Conservation (phyloP, 2,113 vertebrate genomes). For the Euleptes europaea region DNA sequence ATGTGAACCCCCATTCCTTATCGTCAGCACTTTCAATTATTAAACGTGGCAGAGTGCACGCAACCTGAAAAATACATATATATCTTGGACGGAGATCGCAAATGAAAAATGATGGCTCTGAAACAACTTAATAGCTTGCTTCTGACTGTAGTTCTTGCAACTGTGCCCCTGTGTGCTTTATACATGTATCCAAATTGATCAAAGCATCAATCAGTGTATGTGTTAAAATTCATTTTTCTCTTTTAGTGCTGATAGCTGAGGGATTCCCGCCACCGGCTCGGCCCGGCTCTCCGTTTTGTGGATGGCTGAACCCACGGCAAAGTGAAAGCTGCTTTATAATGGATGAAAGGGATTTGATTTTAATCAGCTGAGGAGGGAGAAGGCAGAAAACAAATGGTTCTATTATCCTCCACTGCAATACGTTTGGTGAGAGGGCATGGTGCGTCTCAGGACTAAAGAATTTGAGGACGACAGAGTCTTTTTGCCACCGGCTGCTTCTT, state of each 20-base stretch:
- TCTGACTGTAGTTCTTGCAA: constrained; percentile 18
- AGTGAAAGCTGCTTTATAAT: constrained; percentile 12
- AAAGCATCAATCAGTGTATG: constrained; percentile 17
- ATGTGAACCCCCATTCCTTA: constrained; percentile 24
- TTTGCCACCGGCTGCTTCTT: neutral
- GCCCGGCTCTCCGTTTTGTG: neutral
- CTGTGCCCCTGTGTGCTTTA: constrained; percentile 7
- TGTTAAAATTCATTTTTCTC: constrained; percentile 8
- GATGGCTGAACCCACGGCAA: constrained; percentile 12
- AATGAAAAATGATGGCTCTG: constrained; percentile 48
- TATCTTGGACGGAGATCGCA: constrained; percentile 22
- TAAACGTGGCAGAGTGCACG: constrained; percentile 16
- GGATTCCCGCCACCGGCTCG: neutral
- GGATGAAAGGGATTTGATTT: constrained; percentile 42
- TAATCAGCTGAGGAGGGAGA: constrained; percentile 33
- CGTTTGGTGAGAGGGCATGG: neutral
- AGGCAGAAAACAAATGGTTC: constrained; percentile 1
- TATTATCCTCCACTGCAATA: neutral
- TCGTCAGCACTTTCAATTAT: constrained; percentile 28
- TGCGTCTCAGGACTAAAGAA: neutral
- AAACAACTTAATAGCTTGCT: constrained; percentile 23
- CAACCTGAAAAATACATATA: constrained; percentile 21
- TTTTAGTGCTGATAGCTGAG: constrained; percentile 22
- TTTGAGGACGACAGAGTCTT: neutral
- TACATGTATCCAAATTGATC: constrained; percentile 16